Evolutionary conservation across 2,888 invertebrate species (phyloP).

Genomic region (Calliscelio sp.): DNA sequence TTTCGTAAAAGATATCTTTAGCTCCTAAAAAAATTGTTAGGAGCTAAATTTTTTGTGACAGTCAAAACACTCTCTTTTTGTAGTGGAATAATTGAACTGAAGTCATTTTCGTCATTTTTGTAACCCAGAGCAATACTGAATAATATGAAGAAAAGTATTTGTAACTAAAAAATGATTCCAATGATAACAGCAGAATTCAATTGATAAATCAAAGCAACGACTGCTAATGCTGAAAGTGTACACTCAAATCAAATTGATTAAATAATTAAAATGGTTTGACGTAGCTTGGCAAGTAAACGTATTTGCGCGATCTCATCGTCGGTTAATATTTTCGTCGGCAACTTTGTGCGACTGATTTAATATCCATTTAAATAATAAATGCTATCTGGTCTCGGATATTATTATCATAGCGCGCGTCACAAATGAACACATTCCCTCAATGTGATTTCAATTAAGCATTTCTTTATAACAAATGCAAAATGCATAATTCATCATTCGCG

Average conservation of each 20-base stretch:
- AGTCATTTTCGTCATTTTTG: no score
- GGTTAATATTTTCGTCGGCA: conserved; percentile 8
- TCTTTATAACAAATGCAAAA: background rate
- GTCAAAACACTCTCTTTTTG: no score
- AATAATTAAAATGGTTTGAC: conserved; percentile 10
- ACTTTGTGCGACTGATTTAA: conserved; percentile 17
- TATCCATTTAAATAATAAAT: conserved; percentile 19
- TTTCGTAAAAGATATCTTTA: no score
- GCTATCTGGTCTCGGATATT: conserved; percentile 1
- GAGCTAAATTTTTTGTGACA: no score
- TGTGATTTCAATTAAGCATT: background rate
- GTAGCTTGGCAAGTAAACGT: conserved; percentile 20
- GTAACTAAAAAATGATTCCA: no score
- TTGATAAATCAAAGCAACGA: background rate
- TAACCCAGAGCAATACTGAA: no score
- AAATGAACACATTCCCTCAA: background rate
- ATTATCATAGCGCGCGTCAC: background rate
- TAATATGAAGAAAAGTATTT: no score
- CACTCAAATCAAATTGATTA: background rate
- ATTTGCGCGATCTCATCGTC: background rate
- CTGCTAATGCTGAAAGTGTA: background rate
- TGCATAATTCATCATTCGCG: background rate
- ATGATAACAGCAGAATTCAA: background rate
- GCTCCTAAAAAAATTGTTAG: no score
- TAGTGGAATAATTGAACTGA: no score